Evolutionary conservation across 1,140 invertebrate species (phyloP).

Genomic region (Spodoptera frugiperda): DNA sequence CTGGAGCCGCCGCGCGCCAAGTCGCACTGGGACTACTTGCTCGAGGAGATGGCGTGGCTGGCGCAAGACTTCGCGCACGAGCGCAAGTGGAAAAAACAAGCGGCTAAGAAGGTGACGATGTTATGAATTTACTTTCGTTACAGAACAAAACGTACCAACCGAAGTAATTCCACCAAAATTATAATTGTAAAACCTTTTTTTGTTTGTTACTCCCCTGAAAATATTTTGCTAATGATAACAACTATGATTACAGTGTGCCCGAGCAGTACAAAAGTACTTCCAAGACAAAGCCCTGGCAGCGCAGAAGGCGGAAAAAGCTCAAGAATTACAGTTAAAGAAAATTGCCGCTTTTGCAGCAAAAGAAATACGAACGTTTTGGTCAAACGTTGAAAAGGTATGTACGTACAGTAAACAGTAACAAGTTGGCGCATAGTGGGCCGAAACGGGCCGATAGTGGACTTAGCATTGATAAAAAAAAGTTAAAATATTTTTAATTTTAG

Average conservation of each 20-base stretch:
- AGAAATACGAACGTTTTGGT: slow-evolving; percentile 98
- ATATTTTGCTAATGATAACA: background rate
- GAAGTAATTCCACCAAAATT: no score
- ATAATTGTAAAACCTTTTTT: no score
- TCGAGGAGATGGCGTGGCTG: slow-evolving; percentile 99
- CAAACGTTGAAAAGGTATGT: slow-evolving; percentile 95
- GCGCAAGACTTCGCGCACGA: slow-evolving; percentile 99
- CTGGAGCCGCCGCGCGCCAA: slow-evolving; percentile 96
- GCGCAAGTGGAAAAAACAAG: slow-evolving; percentile 98
- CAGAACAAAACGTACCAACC: no score
- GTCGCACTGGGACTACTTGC: slow-evolving; percentile 99
- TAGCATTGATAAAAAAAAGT: no score
- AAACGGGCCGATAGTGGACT: no score
- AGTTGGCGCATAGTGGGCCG: no score
- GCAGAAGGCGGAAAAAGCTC: slow-evolving; percentile 96
- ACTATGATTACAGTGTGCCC: slow-evolving; percentile 87
- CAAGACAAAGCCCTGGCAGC: slow-evolving; percentile 96
- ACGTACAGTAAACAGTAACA: no score
- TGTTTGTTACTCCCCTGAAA: no score
- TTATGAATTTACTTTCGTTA: background rate
- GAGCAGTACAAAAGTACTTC: slow-evolving; percentile 98
- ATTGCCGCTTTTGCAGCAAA: slow-evolving; percentile 97
- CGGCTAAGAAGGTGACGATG: slow-evolving; percentile 93
- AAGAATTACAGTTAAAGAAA: slow-evolving; percentile 94
- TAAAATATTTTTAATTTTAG: no score